Percentiles rank a stretch among this genome's conserved stretches.
Evolutionary conservation across 2,888 invertebrate genomes (phyloP).

Genomic region (Ormyrus labotus): DNA sequence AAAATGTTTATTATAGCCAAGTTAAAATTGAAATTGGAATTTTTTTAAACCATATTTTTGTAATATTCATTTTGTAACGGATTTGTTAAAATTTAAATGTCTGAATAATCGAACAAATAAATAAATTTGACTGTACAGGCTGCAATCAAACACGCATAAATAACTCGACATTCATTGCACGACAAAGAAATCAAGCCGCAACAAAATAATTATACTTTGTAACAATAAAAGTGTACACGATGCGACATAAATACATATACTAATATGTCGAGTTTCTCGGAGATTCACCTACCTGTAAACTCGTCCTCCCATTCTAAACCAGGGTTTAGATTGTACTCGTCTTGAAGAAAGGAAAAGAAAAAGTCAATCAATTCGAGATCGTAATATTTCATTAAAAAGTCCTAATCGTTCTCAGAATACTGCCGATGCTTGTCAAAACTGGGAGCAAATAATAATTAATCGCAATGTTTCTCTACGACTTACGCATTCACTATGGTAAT

Average conservation of each 20-base stretch:
- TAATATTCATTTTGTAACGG: background rate
- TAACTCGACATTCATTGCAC: slow-evolving; percentile 22
- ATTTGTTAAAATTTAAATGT: background rate
- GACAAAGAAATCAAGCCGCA: background rate
- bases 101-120: background rate
- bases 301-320: slow-evolving; percentile 99
- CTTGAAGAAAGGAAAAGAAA: slow-evolving; percentile 86
- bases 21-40: too few species aligned
- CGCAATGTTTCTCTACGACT: background rate
- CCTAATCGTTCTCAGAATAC: slow-evolving; percentile 54
- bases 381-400: slow-evolving; percentile 62
- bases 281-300: slow-evolving; percentile 95
- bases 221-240: slow-evolving; percentile 27
- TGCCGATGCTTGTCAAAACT: slow-evolving; percentile 43
- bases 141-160: slow-evolving; percentile 3
- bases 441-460: too few species aligned
- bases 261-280: slow-evolving; percentile 54
- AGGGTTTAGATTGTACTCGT: slow-evolving; percentile 99
- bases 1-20: background rate
- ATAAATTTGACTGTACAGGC: background rate
- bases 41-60: too few species aligned
- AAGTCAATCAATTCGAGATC: slow-evolving; percentile 76
- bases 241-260: slow-evolving; percentile 29
- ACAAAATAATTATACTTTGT: slow-evolving; percentile 20
- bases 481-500: background rate